These are phyloP conservation scores for Montipora capitata DNA, from an alignment of 92 coral and sea anemone genomes.

Conservation along the genomic window DNA sequence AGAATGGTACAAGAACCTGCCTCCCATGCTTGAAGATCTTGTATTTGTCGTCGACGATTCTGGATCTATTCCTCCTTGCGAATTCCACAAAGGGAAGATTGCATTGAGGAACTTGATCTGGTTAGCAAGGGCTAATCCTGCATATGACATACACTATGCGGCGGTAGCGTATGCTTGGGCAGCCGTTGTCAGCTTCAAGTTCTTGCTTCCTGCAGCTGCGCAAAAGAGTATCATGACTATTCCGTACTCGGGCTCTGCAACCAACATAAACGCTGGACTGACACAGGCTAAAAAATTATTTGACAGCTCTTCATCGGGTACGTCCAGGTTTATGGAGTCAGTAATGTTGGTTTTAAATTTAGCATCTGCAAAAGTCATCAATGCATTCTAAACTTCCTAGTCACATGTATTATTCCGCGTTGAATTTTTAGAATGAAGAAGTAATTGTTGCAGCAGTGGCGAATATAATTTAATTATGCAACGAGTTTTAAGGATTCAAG, in stretches of 20 bases:
- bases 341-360: no score
- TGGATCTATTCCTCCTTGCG: background rate
- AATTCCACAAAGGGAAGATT: conserved; percentile 5
- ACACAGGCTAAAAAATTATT: background rate
- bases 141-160: background rate
- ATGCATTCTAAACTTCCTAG: no score
- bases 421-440: no score
- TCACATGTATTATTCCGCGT: no score
- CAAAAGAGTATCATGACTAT: background rate
- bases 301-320: background rate
- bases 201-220: background rate
- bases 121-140: background rate
- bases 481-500: no score
- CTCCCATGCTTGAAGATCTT: background rate
- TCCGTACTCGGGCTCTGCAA: background rate
- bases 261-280: conserved; percentile 11
- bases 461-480: no score
- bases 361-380: no score
- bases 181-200: conserved; percentile 9
- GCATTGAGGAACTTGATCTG: background rate
- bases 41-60: conserved; percentile 9
- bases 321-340: no score
- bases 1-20: background rate
- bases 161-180: conserved; percentile 1
- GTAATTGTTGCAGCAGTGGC: no score